Evolutionary conservation across 2,113 vertebrate genomes (phyloP), one percentile per base, ranked within the genome.

Genomic region (Anhinga rufa): DNA sequence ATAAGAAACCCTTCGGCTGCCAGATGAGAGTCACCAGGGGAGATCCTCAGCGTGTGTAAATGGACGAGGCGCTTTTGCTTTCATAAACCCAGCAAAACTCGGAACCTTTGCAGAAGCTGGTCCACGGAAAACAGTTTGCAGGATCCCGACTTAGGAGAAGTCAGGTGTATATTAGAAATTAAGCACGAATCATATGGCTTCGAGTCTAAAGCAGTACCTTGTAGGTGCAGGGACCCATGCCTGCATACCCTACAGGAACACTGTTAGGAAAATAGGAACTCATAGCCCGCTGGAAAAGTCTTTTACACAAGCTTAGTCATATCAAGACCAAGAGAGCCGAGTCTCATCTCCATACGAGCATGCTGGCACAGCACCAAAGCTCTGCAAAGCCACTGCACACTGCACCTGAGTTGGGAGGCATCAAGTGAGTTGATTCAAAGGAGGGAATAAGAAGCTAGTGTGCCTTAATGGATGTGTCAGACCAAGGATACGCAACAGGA

Each of bases 51-150:
- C 0, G 4, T 71, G 36, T 12, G 9, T 26, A 54, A 58, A 32
- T 2, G 19, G 66, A 62, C 0, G 1, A 76, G 44, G n/a, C 0
- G 0, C 16, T 14, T 69, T 68, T 69, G 52, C 29, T 65, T n/a
- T 46, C 40, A 70, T 9, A 51, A 76, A 72, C 20, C 17, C 54
- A 10, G 52, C 0, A 0, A 8, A 79, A 80, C 24, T 38, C 66
- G 3, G 8, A 66, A 61, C 10, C 28, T 71, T 26, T 52, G 71
- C 68, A 58, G 17, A 44, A 31, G n/a, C 0, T 51, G 61, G 40
- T 32, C 48, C 44, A 24, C 0, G 2, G 52, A 28, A n/a, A 65
- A 44, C 32, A 19, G 13, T 16, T 20, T 1, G 3, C 12, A 72
- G 71, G 48, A 71, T 20, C 19, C n/a, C 46, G 52, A 7, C 32